Base-by-base conservation (phyloP, 2,113 vertebrate species). In the Podarcis cretensis region DNA sequence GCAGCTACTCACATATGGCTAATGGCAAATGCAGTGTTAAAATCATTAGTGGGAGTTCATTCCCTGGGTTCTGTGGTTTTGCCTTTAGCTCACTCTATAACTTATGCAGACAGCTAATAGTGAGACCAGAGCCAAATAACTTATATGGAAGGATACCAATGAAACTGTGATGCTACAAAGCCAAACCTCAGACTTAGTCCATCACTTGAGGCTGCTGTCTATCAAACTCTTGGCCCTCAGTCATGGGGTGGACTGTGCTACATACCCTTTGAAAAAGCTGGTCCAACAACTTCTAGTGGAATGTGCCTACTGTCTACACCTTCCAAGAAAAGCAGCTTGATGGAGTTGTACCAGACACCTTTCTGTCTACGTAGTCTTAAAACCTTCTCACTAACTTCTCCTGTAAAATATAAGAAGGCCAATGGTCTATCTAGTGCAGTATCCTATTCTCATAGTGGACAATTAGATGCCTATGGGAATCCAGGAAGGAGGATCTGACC, bases 311-410 rank as follows among this genome's bases (percentile, higher is more conserved):
- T 75, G 35, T 74, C 73, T 75, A 59, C 32, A 63, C 32, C n/a
- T 57, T 48, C 54, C n/a, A 74, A 54, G 54, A 74, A 84, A 84
- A 75, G 69, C n/a, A 59, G 48, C 3, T 3, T 84, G 30, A 13
- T 35, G n/a, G 48, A 80, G 27, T 13, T 59, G 48, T 59, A 80
- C 48, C 78, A 80, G 27, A 57, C 27, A 57, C 25, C 13, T 40
- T 82, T 66, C 21, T 37, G 23, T 12, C 35, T 40, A 66, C 25
- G 12, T 18, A 68, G 21, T 16, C 25, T 10, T 27, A 12, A 27
- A 68, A 40, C 35, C 63, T 83, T 87, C 92, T 92, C 77, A 35
- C 20, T 37, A 20, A 71, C 43, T 0, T 75, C 79, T 85, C 81
- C 59, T 37, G 32, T 76, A 82, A 89, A 87, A 80, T 25, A 27